A percentile compares a stretch with the other conserved stretches of the same genome.
Conservation (phyloP, 2,113 vertebrate species). For the Melanostigma gelatinosum region DNA sequence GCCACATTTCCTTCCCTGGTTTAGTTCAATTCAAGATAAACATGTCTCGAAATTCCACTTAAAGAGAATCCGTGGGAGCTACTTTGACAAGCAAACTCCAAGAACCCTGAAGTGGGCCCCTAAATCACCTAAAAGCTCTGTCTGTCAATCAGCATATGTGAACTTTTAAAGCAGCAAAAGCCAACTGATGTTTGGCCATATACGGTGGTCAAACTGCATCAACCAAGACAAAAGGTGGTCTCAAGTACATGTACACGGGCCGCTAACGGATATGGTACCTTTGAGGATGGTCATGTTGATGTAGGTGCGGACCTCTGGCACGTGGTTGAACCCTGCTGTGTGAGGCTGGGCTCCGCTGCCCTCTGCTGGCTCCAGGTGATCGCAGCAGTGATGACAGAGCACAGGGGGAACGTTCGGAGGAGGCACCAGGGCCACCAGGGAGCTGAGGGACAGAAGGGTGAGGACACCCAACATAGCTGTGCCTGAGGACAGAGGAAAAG, state of each 20-base stretch:
- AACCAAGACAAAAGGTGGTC: not conserved
- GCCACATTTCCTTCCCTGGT: not conserved
- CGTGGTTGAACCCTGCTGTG: conserved; percentile 16
- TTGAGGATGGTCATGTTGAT: conserved; percentile 93
- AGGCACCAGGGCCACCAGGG: conserved; percentile 68
- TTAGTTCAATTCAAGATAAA: not conserved
- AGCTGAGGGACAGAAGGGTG: conserved; percentile 59
- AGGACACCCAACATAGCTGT: conserved; percentile 72
- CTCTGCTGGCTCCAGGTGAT: conserved; percentile 78
- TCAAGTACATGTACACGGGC: not conserved
- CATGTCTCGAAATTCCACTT: not conserved
- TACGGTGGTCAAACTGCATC: not conserved
- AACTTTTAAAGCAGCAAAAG: not conserved
- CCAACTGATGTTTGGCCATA: not conserved
- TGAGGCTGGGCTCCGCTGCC: conserved; percentile 32
- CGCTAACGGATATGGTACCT: not conserved
- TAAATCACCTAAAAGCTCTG: not conserved
- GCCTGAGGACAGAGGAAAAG: conserved; percentile 26
- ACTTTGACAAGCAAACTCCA: not conserved
- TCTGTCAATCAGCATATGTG: not conserved
- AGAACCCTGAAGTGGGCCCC: not conserved
- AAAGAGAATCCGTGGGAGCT: not conserved
- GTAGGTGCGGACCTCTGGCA: conserved; percentile 89
- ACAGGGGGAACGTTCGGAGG: conserved; percentile 64
- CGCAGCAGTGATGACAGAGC: conserved; percentile 88